These are phyloP conservation scores for Melanostigma gelatinosum DNA, from an alignment of 2,113 vertebrate species.

Conservation along the genomic window DNA sequence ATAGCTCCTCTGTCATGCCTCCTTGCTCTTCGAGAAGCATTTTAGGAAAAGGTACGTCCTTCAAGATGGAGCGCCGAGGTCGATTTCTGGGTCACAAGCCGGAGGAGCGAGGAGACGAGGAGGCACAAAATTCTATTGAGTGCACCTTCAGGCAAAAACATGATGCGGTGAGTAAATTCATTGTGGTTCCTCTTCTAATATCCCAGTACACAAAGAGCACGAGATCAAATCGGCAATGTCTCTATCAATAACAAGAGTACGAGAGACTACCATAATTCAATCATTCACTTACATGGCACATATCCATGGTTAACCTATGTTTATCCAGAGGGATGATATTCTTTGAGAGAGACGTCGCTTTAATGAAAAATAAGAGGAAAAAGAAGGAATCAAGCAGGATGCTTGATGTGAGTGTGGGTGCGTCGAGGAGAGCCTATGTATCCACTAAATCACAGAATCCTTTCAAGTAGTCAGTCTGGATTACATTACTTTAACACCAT, in stretches of 20 bases:
- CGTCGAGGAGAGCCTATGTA: background rate
- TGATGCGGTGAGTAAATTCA: conserved; percentile 37
- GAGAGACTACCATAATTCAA: conserved; percentile 27
- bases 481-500: conserved; percentile 34
- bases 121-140: conserved; percentile 1
- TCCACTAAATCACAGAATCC: conserved; percentile 28
- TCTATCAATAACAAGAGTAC: conserved; percentile 19
- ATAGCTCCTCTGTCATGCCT: too few species aligned
- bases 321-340: conserved; percentile 22
- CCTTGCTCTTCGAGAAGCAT: too few species aligned
- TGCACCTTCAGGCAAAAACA: conserved; percentile 42
- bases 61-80: background rate
- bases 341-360: conserved; percentile 31
- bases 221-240: conserved; percentile 17
- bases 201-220: conserved; percentile 22
- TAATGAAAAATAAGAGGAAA: conserved; percentile 20
- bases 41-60: background rate
- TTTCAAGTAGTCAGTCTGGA: conserved; percentile 49
- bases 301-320: conserved; percentile 19
- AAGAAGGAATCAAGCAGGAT: conserved; percentile 16
- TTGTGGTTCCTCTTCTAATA: conserved; percentile 7
- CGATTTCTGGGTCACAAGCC: background rate
- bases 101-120: background rate
- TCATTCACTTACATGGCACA: conserved; percentile 16
- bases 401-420: background rate